Base-by-base conservation (phyloP, 1,140 invertebrate species). In the Calephelis virginiensis region DNA sequence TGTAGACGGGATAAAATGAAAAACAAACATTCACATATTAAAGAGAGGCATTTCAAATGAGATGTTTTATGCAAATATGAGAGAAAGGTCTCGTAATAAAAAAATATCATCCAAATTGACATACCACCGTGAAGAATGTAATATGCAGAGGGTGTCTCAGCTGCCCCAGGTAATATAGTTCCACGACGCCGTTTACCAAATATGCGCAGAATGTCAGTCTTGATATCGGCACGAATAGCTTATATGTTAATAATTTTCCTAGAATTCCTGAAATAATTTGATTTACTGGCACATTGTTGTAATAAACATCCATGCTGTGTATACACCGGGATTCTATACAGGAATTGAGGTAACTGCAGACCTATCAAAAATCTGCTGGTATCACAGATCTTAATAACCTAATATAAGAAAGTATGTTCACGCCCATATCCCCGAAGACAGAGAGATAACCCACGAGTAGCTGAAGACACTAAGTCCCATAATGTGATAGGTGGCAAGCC, bases 141-240 rank as follows among this genome's bases (percentile, higher is more conserved):
- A 89, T 82, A 49, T 90, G 86, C 8, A 89, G 67, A n/a, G 93
- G 92, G 75, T 92, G 90, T 74, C 93, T 88, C 59, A 93, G 78
- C 63, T 92, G 92, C 12, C 93, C 92, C 8, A 92, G 82, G 64
- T 92, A 92, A 79, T 94, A 93, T 65, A 95, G 81, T 80, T 94
- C 94, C 3, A 95, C 90, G 28, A 95, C 87, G 4, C 94, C 94
- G 77, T 96, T 95, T 8, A 95, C 93, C 40, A 96, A 91, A 80
- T 95, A 96, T 60, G 95, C 94, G 66, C 94, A 94, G 78, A 94
- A 96, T n/a, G 94, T 94, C 62, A 96, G 83, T 70, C 94, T 92
- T 64, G 94, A 93, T 48, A 96, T 87, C 14, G 94, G 93, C 5
- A 93, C 92, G 63, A 95, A 92, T 71, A 93, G 92, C 75, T 93